phyloP scores from a whole-genome alignment of 2,113 vertebrate species.

The Paramormyrops kingsleyae region DNA sequence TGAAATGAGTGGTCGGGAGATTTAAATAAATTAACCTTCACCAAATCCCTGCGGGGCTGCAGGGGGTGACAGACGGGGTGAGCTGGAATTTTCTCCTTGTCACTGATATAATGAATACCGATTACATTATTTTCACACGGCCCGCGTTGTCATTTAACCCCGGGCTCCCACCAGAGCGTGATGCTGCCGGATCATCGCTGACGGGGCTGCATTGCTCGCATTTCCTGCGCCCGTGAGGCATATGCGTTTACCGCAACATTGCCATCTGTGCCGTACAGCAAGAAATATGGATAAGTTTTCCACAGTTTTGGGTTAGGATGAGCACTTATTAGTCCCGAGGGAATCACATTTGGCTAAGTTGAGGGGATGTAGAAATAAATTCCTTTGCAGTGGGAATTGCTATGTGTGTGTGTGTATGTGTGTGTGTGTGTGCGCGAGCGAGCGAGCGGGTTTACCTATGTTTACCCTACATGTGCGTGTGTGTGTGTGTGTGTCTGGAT shows the following conservation, averaged over 20 bases:
- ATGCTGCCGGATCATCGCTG: conserved; percentile 12
- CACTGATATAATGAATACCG: conserved; percentile 51
- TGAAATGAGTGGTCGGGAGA: conserved; percentile 58
- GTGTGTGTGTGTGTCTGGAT: background rate
- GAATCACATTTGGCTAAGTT: background rate
- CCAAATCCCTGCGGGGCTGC: conserved; percentile 40
- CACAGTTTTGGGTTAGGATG: background rate
- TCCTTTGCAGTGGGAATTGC: background rate
- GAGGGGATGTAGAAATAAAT: background rate
- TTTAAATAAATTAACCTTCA: conserved; percentile 73
- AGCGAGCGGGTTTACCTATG: too few species aligned
- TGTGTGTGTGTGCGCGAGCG: background rate
- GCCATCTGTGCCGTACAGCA: background rate
- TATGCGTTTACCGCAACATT: background rate
- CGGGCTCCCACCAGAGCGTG: conserved; percentile 5
- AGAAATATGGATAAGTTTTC: background rate
- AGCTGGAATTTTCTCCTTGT: conserved; percentile 46
- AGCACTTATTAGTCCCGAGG: background rate
- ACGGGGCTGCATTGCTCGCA: background rate
- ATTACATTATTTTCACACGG: conserved; percentile 42
- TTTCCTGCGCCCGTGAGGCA: background rate
- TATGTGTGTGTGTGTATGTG: background rate
- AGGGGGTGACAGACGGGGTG: conserved; percentile 42
- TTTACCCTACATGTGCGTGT: too few species aligned
- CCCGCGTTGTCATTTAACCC: conserved; percentile 30